Evolutionary conservation across 2,797 vertebrate species (phyloP).

Genomic region (Sciurus vulgaris): DNA sequence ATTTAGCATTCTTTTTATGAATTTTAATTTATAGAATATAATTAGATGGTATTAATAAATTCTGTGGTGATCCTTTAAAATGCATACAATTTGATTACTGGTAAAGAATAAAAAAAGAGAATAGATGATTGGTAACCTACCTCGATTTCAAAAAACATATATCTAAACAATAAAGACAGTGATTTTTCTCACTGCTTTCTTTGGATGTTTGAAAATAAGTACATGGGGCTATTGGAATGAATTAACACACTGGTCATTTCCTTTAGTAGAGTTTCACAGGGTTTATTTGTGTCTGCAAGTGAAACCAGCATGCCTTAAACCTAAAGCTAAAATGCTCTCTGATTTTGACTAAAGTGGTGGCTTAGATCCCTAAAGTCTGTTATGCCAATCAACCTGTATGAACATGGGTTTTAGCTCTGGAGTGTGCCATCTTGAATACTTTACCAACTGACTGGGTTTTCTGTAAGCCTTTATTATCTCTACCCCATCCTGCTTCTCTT

Average conservation of each 20-base stretch:
- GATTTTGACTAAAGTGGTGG: neutral
- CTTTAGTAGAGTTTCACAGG: neutral
- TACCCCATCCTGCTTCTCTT: neutral
- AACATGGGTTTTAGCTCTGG: neutral
- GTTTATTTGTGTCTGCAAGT: constrained; percentile 30
- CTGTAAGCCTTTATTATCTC: constrained; percentile 16
- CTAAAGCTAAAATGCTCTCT: constrained; percentile 22
- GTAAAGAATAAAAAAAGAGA: neutral
- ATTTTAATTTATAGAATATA: neutral
- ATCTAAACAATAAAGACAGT: neutral
- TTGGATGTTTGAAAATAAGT: constrained; percentile 56
- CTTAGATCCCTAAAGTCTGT: constrained; percentile 27
- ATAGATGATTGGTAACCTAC: neutral
- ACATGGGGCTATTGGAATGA: neutral
- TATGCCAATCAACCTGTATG: neutral
- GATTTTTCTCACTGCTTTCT: neutral
- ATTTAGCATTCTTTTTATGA: neutral
- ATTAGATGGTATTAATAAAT: neutral
- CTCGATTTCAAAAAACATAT: constrained; percentile 12
- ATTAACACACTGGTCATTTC: constrained; percentile 13
- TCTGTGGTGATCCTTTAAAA: neutral
- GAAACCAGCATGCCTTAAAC: constrained; percentile 54
- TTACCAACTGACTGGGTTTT: constrained; percentile 22
- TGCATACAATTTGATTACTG: constrained; percentile 18
- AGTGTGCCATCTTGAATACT: constrained; percentile 1